Conservation (phyloP, 1,140 invertebrate genomes). For the Drosophila tsacasi region DNA sequence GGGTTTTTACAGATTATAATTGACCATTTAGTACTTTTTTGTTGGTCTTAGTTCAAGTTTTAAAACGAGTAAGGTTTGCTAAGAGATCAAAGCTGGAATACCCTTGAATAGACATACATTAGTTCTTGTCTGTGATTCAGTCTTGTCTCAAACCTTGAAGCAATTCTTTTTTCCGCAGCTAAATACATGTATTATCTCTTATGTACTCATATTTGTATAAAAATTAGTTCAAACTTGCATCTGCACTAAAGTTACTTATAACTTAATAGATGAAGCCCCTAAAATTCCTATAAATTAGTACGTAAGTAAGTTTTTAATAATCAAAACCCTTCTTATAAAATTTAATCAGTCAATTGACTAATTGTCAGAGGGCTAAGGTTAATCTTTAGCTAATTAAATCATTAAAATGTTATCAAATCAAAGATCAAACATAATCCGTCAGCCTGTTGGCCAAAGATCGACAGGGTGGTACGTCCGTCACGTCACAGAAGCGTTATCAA, state of each 20-base stretch:
- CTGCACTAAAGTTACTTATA: neutral
- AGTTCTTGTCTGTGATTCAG: neutral
- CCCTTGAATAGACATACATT: slow-evolving; percentile 2
- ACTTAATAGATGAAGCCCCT: neutral
- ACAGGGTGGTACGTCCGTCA: neutral
- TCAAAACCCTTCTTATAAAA: neutral
- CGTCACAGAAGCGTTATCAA: slow-evolving; percentile 18
- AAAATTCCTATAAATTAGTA: too few relatives aligned
- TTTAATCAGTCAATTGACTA: neutral
- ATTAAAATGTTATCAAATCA: slow-evolving; percentile 3
- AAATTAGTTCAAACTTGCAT: neutral
- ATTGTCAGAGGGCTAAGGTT: neutral
- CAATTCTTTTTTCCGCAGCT: neutral
- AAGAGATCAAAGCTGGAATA: neutral
- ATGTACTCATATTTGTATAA: neutral
- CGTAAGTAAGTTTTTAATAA: neutral
- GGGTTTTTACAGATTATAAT: neutral
- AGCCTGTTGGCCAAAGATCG: neutral
- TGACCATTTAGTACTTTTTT: neutral
- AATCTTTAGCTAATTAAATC: neutral
- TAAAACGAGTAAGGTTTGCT: neutral
- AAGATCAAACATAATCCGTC: neutral
- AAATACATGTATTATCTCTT: neutral
- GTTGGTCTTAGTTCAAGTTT: neutral
- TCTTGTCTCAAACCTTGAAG: neutral